Base-by-base conservation (phyloP, 2,888 invertebrate genomes). In the Ochropleura leucogaster region DNA sequence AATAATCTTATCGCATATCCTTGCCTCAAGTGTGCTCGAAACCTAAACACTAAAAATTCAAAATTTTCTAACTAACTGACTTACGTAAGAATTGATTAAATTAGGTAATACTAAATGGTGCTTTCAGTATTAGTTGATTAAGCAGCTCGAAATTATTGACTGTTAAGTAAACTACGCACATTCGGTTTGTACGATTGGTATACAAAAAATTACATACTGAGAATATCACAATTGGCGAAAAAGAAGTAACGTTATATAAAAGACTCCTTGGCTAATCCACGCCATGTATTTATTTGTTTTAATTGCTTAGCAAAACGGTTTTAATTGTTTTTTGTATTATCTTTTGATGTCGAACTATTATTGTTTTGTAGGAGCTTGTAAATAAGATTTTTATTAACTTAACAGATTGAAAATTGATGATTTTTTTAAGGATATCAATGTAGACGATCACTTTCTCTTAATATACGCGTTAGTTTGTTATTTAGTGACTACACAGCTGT, bases 81-180 rank as follows among this genome's bases (percentile, higher is more conserved):
- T 90, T 91, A 90, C 87, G 84, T 92, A 90, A 91, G 88, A 90
- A 91, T 92, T 89, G 90, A 92, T 91, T 90, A 92, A 90, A 89
- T 89, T 84, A 88, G 78, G 83, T 87, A 85, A 92, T 87, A 89
- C 87, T 79, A 91, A 94, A 95, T 96, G 96, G 96, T 96, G 96
- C 96, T 96, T 95, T 92, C 95, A 95, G 96, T 96, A 96, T 96
- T 96, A 96, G 92, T 95, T 94, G 92, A 90, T 88, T 95, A 95
- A 94, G 95, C 94, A 91, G 92, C 89, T 90, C 84, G 88, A 90
- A 92, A 92, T 89, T 88, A 73, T 89, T 84, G 89, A 93, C 91
- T 92, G 89, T 90, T 83, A 79, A 53, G 79, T 66, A 77, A 86
- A 82, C 84, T 89, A 92, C 93, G 93, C 94, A 94, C 94, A 94